These are phyloP conservation scores for Sinodicranocentrus sp. DNA, from an alignment of 2,888 invertebrate species.

Conservation along the genomic window DNA sequence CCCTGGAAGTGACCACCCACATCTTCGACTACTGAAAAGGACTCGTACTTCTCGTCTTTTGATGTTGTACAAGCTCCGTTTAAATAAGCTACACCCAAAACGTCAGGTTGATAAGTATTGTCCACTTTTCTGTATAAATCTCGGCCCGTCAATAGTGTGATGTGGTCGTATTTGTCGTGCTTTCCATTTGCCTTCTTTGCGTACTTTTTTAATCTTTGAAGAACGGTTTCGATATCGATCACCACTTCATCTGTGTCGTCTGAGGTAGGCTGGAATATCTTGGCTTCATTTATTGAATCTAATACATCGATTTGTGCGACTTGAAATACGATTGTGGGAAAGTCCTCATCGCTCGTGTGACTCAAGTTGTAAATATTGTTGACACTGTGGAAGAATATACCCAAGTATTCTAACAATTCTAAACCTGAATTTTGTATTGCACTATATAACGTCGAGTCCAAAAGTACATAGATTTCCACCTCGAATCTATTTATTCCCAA, in stretches of 20 bases:
- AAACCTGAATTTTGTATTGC: background rate
- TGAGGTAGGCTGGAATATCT: conserved; percentile 7
- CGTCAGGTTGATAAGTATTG: conserved; percentile 26
- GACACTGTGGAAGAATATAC: conserved; percentile 28
- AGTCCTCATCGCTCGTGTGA: background rate
- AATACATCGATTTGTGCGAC: background rate
- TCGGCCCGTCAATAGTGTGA: conserved; percentile 37
- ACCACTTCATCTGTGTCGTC: background rate
- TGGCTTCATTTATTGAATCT: background rate
- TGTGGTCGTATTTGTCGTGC: conserved; percentile 45
- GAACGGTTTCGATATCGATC: conserved; percentile 37
- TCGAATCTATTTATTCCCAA: no score
- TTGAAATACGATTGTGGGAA: conserved; percentile 20
- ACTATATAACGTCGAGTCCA: conserved; percentile 4
- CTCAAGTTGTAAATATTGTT: conserved; percentile 40
- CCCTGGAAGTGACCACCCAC: conserved; percentile 38
- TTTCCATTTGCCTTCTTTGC: background rate
- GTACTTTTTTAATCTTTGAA: background rate
- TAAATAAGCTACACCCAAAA: conserved; percentile 40
- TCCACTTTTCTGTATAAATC: conserved; percentile 43
- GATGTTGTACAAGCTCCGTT: conserved; percentile 33
- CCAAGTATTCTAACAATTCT: background rate
- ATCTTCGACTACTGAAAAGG: conserved; percentile 49
- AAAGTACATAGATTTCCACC: conserved; percentile 27
- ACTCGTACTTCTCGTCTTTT: conserved; percentile 1